Base-by-base conservation (phyloP, 2,113 vertebrate genomes). In the Patagioenas fasciata region DNA sequence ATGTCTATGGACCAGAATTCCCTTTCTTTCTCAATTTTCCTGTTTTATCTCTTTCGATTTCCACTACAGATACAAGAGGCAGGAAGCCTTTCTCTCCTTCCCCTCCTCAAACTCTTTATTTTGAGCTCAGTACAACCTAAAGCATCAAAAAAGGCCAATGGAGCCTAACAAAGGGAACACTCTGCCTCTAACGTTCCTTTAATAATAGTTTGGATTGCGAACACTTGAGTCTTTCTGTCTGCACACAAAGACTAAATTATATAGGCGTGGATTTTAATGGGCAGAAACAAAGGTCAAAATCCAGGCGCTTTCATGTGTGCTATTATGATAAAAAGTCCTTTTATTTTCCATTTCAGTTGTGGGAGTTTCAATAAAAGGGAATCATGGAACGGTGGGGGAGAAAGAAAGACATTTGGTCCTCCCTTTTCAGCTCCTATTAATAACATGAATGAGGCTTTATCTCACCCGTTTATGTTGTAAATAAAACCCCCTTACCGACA, bases 361-460 rank as follows among this genome's bases (percentile, higher is more conserved):
- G 53, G 94, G 89, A 89, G 94, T 87, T 29, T 19, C 69, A 91
- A 34, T 62, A 79, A 79, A 92, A 85, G n/a, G 48, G 38, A 88
- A 7, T 61, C 54, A 10, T 8, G 28, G 42, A 54, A 36, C 14
- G 13, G 69, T 16, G 32, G 14, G 48, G 42, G 34, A 50, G 54
- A 97, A 65, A 88, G 54, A 72, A 5, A 78, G 84, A 44, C 58
- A 31, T 61, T 92, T 54, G 19, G 84, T 73, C 54, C 72, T 92
- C 75, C 83, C 54, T 69, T 91, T 78, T 69, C 72, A 80, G 78
- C 54, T 74, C 64, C 79, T 80, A 14, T 61, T 92, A 90, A 86
- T 69, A 57, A 93, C 82, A 84, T 91, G 88, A 95, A 95, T 44
- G 26, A 84, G 65, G 34, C 74, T 83, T 94, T 96, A 72, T 92